Percentiles rank a stretch among this genome's conserved stretches.
These are phyloP conservation scores for Ophion obscuratus DNA, from an alignment of 2,888 invertebrate species.

Conservation along the genomic window DNA sequence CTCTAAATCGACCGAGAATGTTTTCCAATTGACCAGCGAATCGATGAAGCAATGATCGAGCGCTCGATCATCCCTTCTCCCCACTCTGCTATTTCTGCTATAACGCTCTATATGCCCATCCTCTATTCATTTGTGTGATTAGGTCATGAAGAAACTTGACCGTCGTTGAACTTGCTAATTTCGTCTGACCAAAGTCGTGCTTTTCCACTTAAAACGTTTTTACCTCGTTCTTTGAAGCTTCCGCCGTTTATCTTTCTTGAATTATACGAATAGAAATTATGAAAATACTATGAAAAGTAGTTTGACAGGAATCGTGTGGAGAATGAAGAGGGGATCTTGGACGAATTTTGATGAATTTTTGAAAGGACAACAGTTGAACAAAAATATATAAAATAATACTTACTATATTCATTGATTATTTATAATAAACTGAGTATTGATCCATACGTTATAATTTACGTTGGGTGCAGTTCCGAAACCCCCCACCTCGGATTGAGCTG, in stretches of 20 bases:
- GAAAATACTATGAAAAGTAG: no score
- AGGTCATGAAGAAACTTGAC: slow-evolving; percentile 19
- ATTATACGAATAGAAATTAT: not conserved
- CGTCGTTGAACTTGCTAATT: not conserved
- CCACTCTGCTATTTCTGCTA: not conserved
- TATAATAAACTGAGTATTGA: no score
- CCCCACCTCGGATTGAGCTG: no score
- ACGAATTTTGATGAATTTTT: no score
- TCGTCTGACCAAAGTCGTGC: slow-evolving; percentile 9
- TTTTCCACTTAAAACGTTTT: slow-evolving; percentile 17
- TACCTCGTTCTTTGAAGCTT: not conserved
- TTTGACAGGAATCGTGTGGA: no score
- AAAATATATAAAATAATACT: no score
- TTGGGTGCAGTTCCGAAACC: no score
- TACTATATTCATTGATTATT: no score
- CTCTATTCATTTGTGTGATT: slow-evolving; percentile 35
- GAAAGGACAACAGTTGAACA: no score
- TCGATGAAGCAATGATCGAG: slow-evolving; percentile 34
- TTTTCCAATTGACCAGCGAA: not conserved
- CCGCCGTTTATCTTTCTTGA: not conserved
- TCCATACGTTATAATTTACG: no score
- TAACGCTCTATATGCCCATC: slow-evolving; percentile 21
- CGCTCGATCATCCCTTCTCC: not conserved
- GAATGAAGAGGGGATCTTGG: no score
- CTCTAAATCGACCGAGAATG: no score